Evolutionary conservation across 2,797 vertebrate species (phyloP).

Genomic region (Chloroceryle inda): DNA sequence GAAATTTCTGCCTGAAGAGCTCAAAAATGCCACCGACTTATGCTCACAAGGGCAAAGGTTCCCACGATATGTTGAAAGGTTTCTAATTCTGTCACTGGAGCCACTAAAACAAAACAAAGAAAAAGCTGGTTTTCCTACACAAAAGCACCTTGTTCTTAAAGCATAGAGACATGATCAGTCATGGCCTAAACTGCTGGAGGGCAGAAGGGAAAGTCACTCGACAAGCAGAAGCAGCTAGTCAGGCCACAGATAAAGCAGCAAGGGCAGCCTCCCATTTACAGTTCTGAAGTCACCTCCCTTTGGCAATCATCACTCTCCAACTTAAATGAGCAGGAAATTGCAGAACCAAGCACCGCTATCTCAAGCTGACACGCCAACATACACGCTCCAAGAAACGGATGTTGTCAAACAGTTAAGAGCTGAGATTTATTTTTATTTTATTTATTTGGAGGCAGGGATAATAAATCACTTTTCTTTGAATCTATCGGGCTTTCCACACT

Average conservation of each 20-base stretch:
- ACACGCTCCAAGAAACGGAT: not conserved
- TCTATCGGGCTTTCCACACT: not conserved
- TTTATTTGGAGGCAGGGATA: too few relatives aligned
- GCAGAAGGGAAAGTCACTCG: not conserved
- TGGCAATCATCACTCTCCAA: not conserved
- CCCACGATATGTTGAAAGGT: not conserved
- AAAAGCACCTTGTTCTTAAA: not conserved
- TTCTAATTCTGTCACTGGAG: not conserved
- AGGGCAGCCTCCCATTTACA: not conserved
- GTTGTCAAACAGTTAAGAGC: not conserved
- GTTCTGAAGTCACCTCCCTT: not conserved
- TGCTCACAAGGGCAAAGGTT: not conserved
- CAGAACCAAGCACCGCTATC: accelerated
- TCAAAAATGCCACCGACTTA: not conserved
- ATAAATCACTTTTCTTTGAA: not conserved
- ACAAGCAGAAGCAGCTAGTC: not conserved
- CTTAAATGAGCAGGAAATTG: not conserved
- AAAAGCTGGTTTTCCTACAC: not conserved
- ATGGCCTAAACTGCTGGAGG: not conserved
- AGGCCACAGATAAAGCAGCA: not conserved
- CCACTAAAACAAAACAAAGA: not conserved
- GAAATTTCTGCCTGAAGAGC: not conserved
- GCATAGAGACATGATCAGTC: not conserved
- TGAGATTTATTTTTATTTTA: not conserved
- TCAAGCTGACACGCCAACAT: not conserved